Evolutionary conservation across 2,113 vertebrate genomes (phyloP).

Genomic region (Onychostruthus taczanowskii): DNA sequence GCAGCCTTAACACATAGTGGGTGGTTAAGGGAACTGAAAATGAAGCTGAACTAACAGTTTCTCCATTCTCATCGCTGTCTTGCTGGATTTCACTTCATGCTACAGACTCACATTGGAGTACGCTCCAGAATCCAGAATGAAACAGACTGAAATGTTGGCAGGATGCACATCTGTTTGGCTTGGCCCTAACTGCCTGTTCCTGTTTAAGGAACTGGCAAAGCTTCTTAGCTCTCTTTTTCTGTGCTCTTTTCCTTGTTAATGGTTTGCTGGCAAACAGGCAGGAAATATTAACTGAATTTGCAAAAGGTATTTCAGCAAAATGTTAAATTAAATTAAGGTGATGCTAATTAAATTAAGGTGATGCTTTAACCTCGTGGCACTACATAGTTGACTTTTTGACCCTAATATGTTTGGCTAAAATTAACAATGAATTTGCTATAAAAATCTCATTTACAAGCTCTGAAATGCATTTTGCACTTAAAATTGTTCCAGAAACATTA

Average conservation of each 20-base stretch:
- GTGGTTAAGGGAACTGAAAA: not conserved
- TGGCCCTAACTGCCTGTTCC: not conserved
- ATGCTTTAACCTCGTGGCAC: not conserved
- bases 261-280: not conserved
- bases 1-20: not conserved
- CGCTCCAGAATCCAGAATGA: not conserved
- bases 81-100: not conserved
- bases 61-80: not conserved
- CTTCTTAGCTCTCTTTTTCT: not conserved
- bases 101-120: not conserved
- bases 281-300: not conserved
- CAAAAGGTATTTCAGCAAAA: not conserved
- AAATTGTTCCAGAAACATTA: not conserved
- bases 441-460: constrained; percentile 3
- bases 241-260: not conserved
- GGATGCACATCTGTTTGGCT: not conserved
- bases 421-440: not conserved
- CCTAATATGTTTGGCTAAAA: not conserved
- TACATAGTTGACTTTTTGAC: not conserved
- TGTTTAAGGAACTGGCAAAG: constrained; percentile 16
- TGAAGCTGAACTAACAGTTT: not conserved
- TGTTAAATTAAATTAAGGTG: constrained; percentile 16
- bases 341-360: not conserved
- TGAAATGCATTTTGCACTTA: not conserved
- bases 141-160: constrained; percentile 27